phyloP scores from a whole-genome alignment of 53 echinoderm and acorn worm species.

The Mesocentrotus franciscanus region DNA sequence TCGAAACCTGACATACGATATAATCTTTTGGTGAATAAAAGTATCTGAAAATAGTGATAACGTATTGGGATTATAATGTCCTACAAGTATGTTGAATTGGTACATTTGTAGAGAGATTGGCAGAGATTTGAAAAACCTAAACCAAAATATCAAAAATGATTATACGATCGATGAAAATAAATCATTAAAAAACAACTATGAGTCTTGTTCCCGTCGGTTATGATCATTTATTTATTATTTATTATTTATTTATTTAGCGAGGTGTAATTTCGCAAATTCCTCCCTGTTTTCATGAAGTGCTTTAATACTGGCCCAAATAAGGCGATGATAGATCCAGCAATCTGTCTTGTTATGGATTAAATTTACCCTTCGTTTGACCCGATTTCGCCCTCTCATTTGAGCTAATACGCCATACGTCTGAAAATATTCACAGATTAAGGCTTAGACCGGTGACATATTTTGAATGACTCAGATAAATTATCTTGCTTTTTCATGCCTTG shows the following conservation, averaged over 20 bases:
- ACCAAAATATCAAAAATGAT: no score
- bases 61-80: no score
- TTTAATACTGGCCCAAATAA: background rate
- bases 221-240: background rate
- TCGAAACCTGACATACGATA: background rate
- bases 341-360: background rate
- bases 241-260: no score
- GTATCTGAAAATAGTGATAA: no score
- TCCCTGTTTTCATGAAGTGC: background rate
- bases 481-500: background rate
- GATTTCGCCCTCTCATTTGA: background rate
- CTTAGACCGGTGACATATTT: background rate
- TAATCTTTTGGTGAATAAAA: no score
- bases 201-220: no score
- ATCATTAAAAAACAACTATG: no score
- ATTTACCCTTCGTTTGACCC: background rate
- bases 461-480: background rate
- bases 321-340: background rate
- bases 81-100: no score
- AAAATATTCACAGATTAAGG: background rate
- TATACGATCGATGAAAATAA: no score
- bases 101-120: no score
- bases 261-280: no score
- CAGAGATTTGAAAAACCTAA: no score
- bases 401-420: background rate